Conservation (phyloP, 2,888 invertebrate genomes). For the Julus scandinavius region DNA sequence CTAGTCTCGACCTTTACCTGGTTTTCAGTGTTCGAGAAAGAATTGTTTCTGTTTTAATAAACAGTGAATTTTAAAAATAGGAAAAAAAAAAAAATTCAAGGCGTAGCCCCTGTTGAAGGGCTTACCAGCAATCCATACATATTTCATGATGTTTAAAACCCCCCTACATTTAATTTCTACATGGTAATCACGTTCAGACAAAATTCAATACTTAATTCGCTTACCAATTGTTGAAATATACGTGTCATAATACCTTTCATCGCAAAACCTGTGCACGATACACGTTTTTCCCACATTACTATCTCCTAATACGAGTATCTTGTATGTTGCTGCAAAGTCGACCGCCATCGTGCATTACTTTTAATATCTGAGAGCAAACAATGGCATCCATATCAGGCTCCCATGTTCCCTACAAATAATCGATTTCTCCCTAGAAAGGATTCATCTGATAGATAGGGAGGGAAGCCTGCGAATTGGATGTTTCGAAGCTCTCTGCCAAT, state of each 20-base stretch:
- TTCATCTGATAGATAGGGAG: slow-evolving; percentile 43
- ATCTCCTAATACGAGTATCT: slow-evolving; percentile 86
- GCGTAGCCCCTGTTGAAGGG: slow-evolving; percentile 38
- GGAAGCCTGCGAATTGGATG: slow-evolving; percentile 37
- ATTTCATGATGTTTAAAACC: slow-evolving; percentile 22
- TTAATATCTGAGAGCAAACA: slow-evolving; percentile 46
- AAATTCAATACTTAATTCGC: slow-evolving; percentile 63
- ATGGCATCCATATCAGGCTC: slow-evolving; percentile 30
- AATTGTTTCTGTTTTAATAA: neutral
- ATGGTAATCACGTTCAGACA: neutral
- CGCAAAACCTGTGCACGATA: slow-evolving; percentile 89
- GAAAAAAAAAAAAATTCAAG: neutral
- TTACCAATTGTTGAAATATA: slow-evolving; percentile 91
- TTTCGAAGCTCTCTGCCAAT: neutral
- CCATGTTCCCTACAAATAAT: slow-evolving; percentile 46
- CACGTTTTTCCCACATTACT: slow-evolving; percentile 92
- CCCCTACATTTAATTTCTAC: neutral
- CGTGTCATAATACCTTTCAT: slow-evolving; percentile 89
- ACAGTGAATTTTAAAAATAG: neutral
- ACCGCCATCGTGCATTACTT: slow-evolving; percentile 73
- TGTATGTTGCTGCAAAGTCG: slow-evolving; percentile 87
- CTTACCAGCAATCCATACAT: slow-evolving; percentile 24
- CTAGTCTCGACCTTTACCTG: slow-evolving; percentile 3
- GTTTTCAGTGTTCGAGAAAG: neutral
- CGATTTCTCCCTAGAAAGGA: slow-evolving; percentile 48